Evolutionary conservation across 1,140 invertebrate genomes (phyloP), one percentile per base, ranked within the genome.

Genomic region (Macrostomum lignano): DNA sequence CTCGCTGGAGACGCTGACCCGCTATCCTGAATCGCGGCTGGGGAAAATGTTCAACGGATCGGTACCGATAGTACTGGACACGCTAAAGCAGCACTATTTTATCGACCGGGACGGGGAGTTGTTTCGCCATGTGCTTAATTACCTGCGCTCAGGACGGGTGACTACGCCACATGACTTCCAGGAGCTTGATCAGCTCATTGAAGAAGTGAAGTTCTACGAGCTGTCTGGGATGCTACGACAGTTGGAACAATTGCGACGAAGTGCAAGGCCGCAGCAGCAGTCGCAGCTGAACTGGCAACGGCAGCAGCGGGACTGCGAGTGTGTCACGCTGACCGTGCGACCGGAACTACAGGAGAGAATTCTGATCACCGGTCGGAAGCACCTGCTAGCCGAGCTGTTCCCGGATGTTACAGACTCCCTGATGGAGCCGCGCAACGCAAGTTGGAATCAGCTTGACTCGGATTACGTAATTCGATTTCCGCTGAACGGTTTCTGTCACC

Each of bases 11-110:
- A 91, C 81, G 2, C 65, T 93, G 1, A 91, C 81, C 39, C 82
- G 78, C 54, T 86, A 74, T 56, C 74, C 79, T 0, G 77, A 88
- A 29, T 88, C 81, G 2, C 67, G 71, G 42, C 62, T 93, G 39
- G 77, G 76, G 1, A 73, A 75, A 52, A 67, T 91, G 46, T 93
- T 91, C 59, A 88, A 84, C 47, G 84, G 82, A n/a, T 72, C 68
- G 40, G 82, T 88, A 44, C 82, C 84, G 1, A 88, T 93, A 40
- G 79, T 93, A 2, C 57, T 93, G 45, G 84, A 93, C 49, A 79
- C 74, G 3, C 58, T 93, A 41, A 93, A 93, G 52, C 84, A 93
- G 50, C 84, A 93, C 49, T 93, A 91, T 55, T 93, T 93, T 62
- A 88, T 91, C 42, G 82, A 93, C 60, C 66, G 81, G 37, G 79